Percentiles rank a stretch among this genome's conserved stretches.
Evolutionary conservation across 2,888 invertebrate species (phyloP).

Genomic region (Pyrochroa serraticornis): DNA sequence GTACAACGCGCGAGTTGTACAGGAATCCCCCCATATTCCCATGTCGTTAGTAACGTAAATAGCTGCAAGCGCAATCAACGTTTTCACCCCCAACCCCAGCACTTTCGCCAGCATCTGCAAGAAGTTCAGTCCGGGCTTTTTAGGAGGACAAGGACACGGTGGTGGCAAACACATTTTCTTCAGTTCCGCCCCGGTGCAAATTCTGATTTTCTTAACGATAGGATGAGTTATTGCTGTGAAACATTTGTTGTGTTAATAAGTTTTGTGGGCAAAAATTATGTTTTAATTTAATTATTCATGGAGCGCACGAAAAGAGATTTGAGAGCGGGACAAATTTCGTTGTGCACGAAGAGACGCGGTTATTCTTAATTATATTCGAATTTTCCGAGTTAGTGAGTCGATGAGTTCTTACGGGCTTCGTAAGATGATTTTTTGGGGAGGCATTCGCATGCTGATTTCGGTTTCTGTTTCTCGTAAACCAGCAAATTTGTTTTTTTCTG

Average conservation of each 20-base stretch:
- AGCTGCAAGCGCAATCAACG: slow-evolving; percentile 51
- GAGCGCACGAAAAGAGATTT: slow-evolving; percentile 5
- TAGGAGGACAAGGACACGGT: slow-evolving; percentile 49
- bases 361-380: slow-evolving; percentile 27
- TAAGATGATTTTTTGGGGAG: slow-evolving; percentile 12
- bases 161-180: slow-evolving; percentile 50
- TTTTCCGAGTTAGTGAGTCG: slow-evolving; percentile 22
- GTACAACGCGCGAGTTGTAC: slow-evolving; percentile 55
- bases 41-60: slow-evolving; percentile 56
- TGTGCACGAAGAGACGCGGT: slow-evolving; percentile 20
- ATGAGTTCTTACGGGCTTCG: slow-evolving; percentile 32
- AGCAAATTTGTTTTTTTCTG: slow-evolving; percentile 21
- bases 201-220: slow-evolving; percentile 49
- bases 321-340: slow-evolving; percentile 20
- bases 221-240: slow-evolving; percentile 40
- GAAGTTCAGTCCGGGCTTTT: slow-evolving; percentile 4
- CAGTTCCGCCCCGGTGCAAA: slow-evolving; percentile 55
- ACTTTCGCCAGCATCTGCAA: slow-evolving; percentile 13
- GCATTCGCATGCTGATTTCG: slow-evolving; percentile 7
- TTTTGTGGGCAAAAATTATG: slow-evolving; percentile 21
- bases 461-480: slow-evolving; percentile 16
- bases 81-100: slow-evolving; percentile 51
- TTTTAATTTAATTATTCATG: slow-evolving; percentile 22
- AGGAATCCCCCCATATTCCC: slow-evolving; percentile 58
- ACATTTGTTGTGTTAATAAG: neutral